phyloP scores from a whole-genome alignment of 1,140 invertebrate genomes.

The Paraescarpia echinospica region DNA sequence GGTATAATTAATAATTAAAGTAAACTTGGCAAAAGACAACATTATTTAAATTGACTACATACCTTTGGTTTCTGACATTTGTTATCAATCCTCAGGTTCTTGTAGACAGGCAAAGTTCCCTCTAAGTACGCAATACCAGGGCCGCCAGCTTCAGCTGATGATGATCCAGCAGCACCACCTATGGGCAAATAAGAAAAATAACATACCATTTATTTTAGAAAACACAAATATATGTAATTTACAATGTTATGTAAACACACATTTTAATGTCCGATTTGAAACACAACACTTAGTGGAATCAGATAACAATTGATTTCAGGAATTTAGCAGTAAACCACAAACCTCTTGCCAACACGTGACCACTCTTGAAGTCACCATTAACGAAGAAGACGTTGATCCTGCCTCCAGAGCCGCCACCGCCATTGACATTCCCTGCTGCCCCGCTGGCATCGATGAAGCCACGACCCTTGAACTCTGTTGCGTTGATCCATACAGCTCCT shows the following conservation, averaged over 20 bases:
- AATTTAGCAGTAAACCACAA: no score
- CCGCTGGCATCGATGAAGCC: constrained; percentile 39
- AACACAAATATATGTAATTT: not conserved
- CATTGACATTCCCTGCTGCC: constrained; percentile 31
- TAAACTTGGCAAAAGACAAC: not conserved
- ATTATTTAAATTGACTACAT: not conserved
- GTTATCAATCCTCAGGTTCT: constrained; percentile 37
- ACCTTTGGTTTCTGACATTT: constrained; percentile 40
- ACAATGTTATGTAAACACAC: not conserved
- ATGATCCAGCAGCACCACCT: not conserved
- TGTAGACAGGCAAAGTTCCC: constrained; percentile 29
- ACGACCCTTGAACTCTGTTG: constrained; percentile 32
- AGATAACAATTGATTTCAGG: not conserved
- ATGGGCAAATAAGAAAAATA: not conserved
- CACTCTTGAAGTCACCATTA: constrained; percentile 37
- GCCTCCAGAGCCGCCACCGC: constrained; percentile 44
- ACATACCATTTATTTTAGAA: not conserved
- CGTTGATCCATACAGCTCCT: constrained; percentile 37
- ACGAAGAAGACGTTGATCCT: constrained; percentile 35
- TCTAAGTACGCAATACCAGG: constrained; percentile 38
- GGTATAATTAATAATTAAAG: not conserved
- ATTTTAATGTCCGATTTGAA: no score
- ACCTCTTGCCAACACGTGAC: constrained; percentile 40
- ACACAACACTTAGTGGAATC: no score
- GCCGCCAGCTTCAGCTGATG: constrained; percentile 36